Conservation (phyloP, 2,888 invertebrate species). For the Parnassius orleans region DNA sequence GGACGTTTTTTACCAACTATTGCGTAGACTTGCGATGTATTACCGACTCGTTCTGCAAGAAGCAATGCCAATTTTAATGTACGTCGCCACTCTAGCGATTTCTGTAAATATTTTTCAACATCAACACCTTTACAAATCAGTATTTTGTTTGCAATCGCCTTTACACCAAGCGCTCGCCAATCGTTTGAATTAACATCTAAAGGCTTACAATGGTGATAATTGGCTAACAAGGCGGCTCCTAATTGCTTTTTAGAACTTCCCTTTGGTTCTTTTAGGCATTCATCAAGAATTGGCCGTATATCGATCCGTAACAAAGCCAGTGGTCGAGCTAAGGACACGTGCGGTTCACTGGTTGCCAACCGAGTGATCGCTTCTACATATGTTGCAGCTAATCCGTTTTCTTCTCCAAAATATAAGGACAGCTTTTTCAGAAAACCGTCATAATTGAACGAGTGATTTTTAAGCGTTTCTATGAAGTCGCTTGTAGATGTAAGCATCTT, state of each 20-base stretch:
- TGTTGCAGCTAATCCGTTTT: slow-evolving; percentile 42
- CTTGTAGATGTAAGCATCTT: slow-evolving; percentile 27
- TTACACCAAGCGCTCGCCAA: slow-evolving; percentile 48
- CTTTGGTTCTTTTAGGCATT: slow-evolving; percentile 31
- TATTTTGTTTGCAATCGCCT: slow-evolving; percentile 48
- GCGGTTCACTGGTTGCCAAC: slow-evolving; percentile 18
- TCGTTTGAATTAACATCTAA: slow-evolving; percentile 41
- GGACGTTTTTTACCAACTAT: slow-evolving; percentile 41
- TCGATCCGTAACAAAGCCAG: slow-evolving; percentile 32
- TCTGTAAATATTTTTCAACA: slow-evolving; percentile 35
- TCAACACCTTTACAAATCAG: slow-evolving; percentile 39
- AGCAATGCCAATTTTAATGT: slow-evolving; percentile 45
- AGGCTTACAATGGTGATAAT: slow-evolving; percentile 45
- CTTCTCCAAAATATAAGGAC: slow-evolving; percentile 51
- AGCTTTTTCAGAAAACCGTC: slow-evolving; percentile 48
- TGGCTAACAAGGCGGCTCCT: slow-evolving; percentile 44
- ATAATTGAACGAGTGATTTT: slow-evolving; percentile 31
- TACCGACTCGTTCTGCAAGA: slow-evolving; percentile 40
- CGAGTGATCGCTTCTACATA: slow-evolving; percentile 33
- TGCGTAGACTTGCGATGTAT: slow-evolving; percentile 35
- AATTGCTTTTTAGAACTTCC: slow-evolving; percentile 32
- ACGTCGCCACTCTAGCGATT: slow-evolving; percentile 41
- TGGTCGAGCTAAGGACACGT: slow-evolving; percentile 32
- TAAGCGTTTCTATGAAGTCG: slow-evolving; percentile 35
- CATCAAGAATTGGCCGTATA: slow-evolving; percentile 23